Base-by-base conservation (phyloP, 30 jellyfish, hydroid and myxozoan species). In the Aurelia aurita complex sp. Pacific region DNA sequence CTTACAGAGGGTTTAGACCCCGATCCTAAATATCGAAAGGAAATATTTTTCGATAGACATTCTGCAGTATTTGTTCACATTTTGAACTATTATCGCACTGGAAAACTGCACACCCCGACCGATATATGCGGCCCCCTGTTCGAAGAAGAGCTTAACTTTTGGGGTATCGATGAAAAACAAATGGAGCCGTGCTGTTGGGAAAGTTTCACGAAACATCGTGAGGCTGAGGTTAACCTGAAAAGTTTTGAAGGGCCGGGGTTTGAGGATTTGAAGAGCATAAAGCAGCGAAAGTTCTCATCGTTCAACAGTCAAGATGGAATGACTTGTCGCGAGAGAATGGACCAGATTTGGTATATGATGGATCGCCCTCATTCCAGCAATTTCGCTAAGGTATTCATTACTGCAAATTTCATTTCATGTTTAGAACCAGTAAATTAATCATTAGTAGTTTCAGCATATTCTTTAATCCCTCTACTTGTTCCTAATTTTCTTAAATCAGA, bases 141-240 rank as follows among this genome's bases (percentile, higher is more conserved):
- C 80, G 97, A 89, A 61, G 98, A 94, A 73, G 98, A 94, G 83
- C 95, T 94, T 74, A 96, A 94, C 35, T 94, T 94, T 81, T 94
- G 98, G 98, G 98, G 98, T 19, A 94, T 94, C 61, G 98, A 94
- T 76, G 98, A 94, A 59, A 94, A 94, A 84, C 98, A 94, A 85
- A 94, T 94, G 98, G 98, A 94, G 83, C 98, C 98, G 34, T 94
- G 98, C 87, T 94, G 98, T 59, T 94, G 98, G 98, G 98, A 83
- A 65, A 83, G 90, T 46, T 94, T 94, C 72, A 94, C 98, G 52
- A 94, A 88, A 73, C 98, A 94, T 67, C 92, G 98, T 9, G 98
- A 94, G 55, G 98, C 98, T 5, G 98, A 94, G 80, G 94, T 94
- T 40, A 89, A 88, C 73, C 88, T 94, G 29, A 86, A 97, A 38